These are phyloP conservation scores for Drosophila novamexicana DNA, from an alignment of 1,140 invertebrate species.

Conservation along the genomic window DNA sequence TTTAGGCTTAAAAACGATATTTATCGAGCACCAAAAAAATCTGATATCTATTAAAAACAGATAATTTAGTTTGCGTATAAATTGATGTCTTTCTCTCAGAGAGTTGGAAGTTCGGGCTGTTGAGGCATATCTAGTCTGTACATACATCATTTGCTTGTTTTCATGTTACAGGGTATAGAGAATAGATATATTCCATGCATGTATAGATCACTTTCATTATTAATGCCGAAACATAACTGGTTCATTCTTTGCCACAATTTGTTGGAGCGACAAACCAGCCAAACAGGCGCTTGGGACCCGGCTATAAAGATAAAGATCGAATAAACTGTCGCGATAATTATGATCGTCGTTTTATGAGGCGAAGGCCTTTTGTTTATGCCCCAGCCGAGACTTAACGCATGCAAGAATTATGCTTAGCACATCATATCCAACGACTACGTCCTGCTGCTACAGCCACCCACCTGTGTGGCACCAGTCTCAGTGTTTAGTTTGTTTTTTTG, in stretches of 20 bases:
- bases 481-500: background rate
- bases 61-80: too few species aligned
- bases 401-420: constrained; percentile 16
- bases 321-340: constrained; percentile 75
- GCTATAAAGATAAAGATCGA: constrained; percentile 73
- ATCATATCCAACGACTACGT: constrained; percentile 16
- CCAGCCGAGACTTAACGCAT: background rate
- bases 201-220: constrained; percentile 57
- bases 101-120: fast-evolving
- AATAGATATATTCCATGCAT: background rate
- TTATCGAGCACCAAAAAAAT: too few species aligned
- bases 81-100: too few species aligned
- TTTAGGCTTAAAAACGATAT: too few species aligned
- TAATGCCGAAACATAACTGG: constrained; percentile 37
- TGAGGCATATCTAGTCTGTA: too few species aligned
- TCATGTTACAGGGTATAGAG: background rate
- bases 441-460: constrained; percentile 50
- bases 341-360: constrained; percentile 54
- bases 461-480: constrained; percentile 23
- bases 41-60: too few species aligned
- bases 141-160: too few species aligned
- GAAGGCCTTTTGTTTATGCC: constrained; percentile 16
- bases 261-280: constrained; percentile 28
- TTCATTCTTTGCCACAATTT: constrained; percentile 32
- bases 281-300: constrained; percentile 33